phyloP scores from a whole-genome alignment of 2,888 invertebrate genomes.

The Chirona hameri region DNA sequence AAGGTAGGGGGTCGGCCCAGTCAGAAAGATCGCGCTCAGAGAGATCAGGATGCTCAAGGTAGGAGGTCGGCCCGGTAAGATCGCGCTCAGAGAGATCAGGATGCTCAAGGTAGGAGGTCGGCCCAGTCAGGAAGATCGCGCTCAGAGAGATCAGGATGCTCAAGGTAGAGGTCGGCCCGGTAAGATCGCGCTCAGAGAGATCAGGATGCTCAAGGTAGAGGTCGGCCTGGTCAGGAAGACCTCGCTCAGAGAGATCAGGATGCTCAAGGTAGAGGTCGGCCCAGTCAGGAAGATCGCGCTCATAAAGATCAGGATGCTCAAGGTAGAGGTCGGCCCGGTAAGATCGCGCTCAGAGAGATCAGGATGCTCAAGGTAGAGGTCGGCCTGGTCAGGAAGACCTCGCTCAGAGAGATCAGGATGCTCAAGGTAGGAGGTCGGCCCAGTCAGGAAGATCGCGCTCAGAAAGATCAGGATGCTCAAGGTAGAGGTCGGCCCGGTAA shows the following conservation, averaged over 20 bases:
- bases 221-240: slow-evolving; percentile 89
- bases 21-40: slow-evolving; percentile 89
- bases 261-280: slow-evolving; percentile 84
- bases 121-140: slow-evolving; percentile 90
- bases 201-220: slow-evolving; percentile 88
- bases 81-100: too few relatives aligned
- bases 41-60: slow-evolving; percentile 95
- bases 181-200: slow-evolving; percentile 94
- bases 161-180: slow-evolving; percentile 79
- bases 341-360: slow-evolving; percentile 92
- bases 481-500: too few relatives aligned
- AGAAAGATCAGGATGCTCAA: slow-evolving; percentile 91
- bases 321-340: too few relatives aligned
- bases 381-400: slow-evolving; percentile 88
- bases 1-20: too few relatives aligned
- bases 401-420: slow-evolving; percentile 91
- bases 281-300: slow-evolving; percentile 93
- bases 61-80: too few relatives aligned
- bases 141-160: slow-evolving; percentile 88
- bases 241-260: slow-evolving; percentile 86
- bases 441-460: slow-evolving; percentile 90
- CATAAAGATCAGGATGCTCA: slow-evolving; percentile 87
- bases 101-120: slow-evolving; percentile 97
- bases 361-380: slow-evolving; percentile 88
- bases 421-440: slow-evolving; percentile 95